Evolutionary conservation across 2,113 vertebrate species (phyloP).

Genomic region (Oryzias curvinotus): DNA sequence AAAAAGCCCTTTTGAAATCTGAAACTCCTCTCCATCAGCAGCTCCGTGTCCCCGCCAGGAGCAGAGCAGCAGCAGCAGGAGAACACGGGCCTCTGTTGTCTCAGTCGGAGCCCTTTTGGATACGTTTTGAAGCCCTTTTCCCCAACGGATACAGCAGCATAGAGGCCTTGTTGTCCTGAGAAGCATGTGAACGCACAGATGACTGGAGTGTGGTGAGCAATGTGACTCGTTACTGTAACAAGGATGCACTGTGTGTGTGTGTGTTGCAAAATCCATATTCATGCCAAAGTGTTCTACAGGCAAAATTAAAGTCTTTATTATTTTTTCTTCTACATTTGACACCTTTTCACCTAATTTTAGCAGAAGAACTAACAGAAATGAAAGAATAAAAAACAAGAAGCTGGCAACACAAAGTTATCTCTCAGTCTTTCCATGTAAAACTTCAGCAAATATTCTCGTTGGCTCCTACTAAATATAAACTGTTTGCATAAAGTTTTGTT

Average conservation of each 20-base stretch:
- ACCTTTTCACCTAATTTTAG: no score
- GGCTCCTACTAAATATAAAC: no score
- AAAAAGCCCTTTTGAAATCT: conserved; percentile 64
- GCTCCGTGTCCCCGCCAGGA: conserved; percentile 40
- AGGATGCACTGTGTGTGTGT: conserved; percentile 16
- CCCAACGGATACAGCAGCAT: conserved; percentile 51
- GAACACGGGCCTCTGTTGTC: conserved; percentile 68
- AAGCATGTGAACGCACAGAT: conserved; percentile 77
- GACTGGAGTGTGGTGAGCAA: conserved; percentile 60
- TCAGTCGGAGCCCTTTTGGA: conserved; percentile 58
- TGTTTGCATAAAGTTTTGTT: no score
- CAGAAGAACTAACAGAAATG: not conserved
- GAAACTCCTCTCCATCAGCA: conserved; percentile 61
- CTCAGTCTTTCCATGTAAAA: no score
- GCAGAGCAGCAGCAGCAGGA: conserved; percentile 50
- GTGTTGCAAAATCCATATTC: conserved; percentile 1
- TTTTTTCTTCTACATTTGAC: not conserved
- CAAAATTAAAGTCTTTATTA: not conserved
- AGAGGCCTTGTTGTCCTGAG: conserved; percentile 64
- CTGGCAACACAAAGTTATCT: no score
- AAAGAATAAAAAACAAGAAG: not conserved
- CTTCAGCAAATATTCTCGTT: no score
- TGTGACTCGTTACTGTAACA: conserved; percentile 66
- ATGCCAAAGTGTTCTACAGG: not conserved
- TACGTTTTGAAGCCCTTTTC: conserved; percentile 49